Conservation (phyloP, 2,113 vertebrate genomes). For the Toxotes chatareus region DNA sequence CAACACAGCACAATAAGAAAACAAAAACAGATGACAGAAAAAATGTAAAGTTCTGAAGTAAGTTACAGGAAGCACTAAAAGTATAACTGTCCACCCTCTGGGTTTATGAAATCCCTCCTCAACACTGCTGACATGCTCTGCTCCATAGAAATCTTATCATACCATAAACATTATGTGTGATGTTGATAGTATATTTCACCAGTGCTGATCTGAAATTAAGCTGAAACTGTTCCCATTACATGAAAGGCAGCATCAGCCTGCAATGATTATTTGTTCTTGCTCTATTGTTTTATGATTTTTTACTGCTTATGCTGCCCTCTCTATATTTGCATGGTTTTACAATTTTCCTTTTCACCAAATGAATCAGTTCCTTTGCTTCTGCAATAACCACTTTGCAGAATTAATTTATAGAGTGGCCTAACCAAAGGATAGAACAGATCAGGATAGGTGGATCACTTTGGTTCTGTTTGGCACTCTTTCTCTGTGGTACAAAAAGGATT, state of each 20-base stretch:
- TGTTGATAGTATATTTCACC: neutral
- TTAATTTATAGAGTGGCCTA: neutral
- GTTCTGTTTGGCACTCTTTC: neutral
- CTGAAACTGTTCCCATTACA: neutral
- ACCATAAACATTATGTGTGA: neutral
- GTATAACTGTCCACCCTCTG: neutral
- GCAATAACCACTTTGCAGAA: neutral
- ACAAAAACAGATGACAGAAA: neutral
- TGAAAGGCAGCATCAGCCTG: neutral
- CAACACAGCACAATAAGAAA: constrained; percentile 1
- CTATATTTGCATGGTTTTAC: neutral
- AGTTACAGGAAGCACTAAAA: neutral
- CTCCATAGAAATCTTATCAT: neutral
- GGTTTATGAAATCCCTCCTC: neutral
- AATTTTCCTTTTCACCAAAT: neutral
- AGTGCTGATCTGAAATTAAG: neutral
- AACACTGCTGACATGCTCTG: neutral
- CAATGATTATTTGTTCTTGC: neutral
- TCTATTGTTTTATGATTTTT: neutral
- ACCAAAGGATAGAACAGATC: neutral
- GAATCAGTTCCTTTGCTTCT: neutral
- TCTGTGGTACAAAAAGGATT: neutral
- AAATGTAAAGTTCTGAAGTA: neutral
- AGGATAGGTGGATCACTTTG: neutral
- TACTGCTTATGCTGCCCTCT: neutral